phyloP scores from a whole-genome alignment of 1,140 invertebrate species.

The Wasmannia auropunctata region DNA sequence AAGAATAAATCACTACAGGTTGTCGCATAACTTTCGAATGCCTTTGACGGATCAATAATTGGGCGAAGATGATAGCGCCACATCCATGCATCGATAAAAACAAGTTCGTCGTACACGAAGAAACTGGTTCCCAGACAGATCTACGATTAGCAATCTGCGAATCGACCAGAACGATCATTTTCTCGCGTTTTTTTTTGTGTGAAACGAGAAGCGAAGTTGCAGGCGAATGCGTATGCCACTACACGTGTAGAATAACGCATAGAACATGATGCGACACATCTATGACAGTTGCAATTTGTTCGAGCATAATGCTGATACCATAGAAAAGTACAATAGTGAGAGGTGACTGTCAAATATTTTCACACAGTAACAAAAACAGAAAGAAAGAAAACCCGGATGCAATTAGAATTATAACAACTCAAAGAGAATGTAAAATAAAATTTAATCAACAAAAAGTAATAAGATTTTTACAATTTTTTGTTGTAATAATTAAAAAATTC shows the following conservation, averaged over 20 bases:
- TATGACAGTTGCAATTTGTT: conserved; percentile 18
- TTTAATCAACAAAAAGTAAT: not conserved
- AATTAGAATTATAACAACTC: not conserved
- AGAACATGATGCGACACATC: conserved; percentile 2
- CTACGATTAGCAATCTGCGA: conserved; percentile 23
- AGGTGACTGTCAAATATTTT: not conserved
- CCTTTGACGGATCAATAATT: conserved; percentile 62
- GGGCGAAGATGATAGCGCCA: not conserved
- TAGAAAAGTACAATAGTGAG: not conserved
- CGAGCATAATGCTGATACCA: not conserved
- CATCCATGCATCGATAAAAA: conserved; percentile 34
- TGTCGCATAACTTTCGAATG: not conserved
- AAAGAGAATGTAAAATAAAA: not conserved
- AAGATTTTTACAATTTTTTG: not conserved
- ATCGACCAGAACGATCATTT: conserved; percentile 38
- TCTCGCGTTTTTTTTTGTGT: conserved; percentile 44
- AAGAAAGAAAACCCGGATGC: not conserved
- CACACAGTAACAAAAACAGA: not conserved
- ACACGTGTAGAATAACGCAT: conserved; percentile 37
- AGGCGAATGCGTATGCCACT: not conserved
- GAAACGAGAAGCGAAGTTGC: conserved; percentile 46
- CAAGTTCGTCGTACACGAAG: not conserved
- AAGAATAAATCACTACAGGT: conserved; percentile 23
- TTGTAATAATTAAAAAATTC: not conserved
- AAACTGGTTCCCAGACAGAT: conserved; percentile 61